Conservation (phyloP, 2,113 vertebrate genomes). For the Microtus ochrogaster region DNA sequence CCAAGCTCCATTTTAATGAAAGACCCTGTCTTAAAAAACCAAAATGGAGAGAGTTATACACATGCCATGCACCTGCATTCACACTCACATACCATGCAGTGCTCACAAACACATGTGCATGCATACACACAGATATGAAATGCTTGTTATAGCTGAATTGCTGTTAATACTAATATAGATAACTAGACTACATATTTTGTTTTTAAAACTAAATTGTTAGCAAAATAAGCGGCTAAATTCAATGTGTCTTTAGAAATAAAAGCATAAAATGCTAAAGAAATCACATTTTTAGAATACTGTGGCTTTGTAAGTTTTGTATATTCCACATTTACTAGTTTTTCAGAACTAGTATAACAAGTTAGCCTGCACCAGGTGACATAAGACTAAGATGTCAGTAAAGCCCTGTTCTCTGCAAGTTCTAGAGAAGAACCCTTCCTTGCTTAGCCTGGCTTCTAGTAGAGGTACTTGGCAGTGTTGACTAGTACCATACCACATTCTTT, state of each 20-base stretch:
- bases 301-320: not conserved
- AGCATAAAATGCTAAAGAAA: conserved; percentile 31
- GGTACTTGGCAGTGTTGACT: not conserved
- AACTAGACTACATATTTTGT: not conserved
- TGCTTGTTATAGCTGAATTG: conserved; percentile 10
- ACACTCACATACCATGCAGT: not conserved
- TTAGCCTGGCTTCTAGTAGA: not conserved
- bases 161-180: not conserved
- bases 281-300: not conserved
- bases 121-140: not conserved
- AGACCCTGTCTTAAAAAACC: not conserved
- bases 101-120: not conserved
- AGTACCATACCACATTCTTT: not conserved
- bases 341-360: not conserved
- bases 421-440: not conserved
- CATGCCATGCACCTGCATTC: not conserved
- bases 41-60: too few species aligned
- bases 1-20: not conserved
- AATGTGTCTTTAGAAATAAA: conserved; percentile 48
- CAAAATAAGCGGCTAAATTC: conserved; percentile 37
- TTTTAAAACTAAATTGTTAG: conserved; percentile 49
- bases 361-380: not conserved
- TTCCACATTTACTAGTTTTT: not conserved
- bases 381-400: not conserved
- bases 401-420: not conserved